Conservation (phyloP, 92 coral and sea anemone genomes). For the Porites rus region DNA sequence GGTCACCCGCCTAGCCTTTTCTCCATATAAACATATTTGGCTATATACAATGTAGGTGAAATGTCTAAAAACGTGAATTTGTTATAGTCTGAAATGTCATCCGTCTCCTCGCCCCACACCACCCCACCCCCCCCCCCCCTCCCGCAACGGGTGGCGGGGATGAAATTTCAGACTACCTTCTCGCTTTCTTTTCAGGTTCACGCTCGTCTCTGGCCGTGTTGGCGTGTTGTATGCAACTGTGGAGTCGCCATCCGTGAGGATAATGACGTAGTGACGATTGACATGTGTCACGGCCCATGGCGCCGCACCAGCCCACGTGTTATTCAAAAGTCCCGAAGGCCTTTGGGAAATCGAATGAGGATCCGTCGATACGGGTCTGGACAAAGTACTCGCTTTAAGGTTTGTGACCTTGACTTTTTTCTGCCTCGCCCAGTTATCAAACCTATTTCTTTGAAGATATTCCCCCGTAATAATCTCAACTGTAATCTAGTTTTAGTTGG, state of each 20-base stretch:
- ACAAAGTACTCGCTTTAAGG: slow-evolving; percentile 78
- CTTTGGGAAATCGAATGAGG: slow-evolving; percentile 78
- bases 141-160: too few species aligned
- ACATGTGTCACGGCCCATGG: slow-evolving; percentile 90
- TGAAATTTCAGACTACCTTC: too few species aligned
- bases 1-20: too few species aligned
- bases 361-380: slow-evolving; percentile 71
- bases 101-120: too few species aligned
- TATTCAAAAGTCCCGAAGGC: slow-evolving; percentile 69
- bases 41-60: too few species aligned
- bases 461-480: too few species aligned
- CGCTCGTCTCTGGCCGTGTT: slow-evolving; percentile 91
- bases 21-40: too few species aligned
- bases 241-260: slow-evolving; percentile 89
- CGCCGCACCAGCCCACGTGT: slow-evolving; percentile 76
- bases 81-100: too few species aligned
- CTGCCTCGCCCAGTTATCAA: too few species aligned
- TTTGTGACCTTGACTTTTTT: slow-evolving; percentile 2
- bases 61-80: too few species aligned
- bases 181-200: slow-evolving; percentile 63
- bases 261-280: slow-evolving; percentile 80
- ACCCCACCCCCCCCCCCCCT: too few species aligned
- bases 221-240: slow-evolving; percentile 93
- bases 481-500: too few species aligned
- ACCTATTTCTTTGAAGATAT: neutral